Conservation (phyloP, 2,797 vertebrate genomes). For the Iguana delicatissima region DNA sequence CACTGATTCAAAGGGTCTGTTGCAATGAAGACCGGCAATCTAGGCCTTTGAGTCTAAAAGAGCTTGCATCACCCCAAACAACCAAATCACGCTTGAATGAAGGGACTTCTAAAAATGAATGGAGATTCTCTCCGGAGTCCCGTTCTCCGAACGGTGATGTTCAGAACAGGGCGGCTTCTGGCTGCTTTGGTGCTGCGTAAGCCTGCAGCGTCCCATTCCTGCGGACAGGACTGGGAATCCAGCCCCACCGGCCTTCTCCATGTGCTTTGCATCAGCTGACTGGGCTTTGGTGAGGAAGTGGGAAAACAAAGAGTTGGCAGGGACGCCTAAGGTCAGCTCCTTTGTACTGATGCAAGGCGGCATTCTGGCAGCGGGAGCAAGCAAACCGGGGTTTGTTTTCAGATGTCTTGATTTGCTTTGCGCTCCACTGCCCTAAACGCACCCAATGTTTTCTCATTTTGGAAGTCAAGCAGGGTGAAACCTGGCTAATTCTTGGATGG, state of each 20-base stretch:
- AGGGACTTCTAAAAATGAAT: conserved; percentile 20
- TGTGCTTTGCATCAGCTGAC: not conserved
- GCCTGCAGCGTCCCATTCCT: not conserved
- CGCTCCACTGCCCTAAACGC: too few relatives aligned
- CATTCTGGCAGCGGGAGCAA: not conserved
- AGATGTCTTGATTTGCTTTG: not conserved
- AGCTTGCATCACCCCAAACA: too few relatives aligned
- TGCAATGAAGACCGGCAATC: too few relatives aligned
- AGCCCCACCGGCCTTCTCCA: rapidly evolving
- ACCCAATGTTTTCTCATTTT: too few relatives aligned
- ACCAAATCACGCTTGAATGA: not conserved
- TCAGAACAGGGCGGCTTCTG: conserved; percentile 8
- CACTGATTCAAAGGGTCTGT: too few relatives aligned
- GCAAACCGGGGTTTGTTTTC: not conserved
- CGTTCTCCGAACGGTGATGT: not conserved
- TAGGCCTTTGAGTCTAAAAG: not conserved
- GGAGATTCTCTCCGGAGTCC: not conserved
- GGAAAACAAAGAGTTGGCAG: not conserved
- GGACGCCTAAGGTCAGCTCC: not conserved
- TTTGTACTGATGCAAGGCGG: not conserved
- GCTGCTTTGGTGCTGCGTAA: not conserved
- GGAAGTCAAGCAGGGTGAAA: too few relatives aligned
- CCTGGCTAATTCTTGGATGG: too few relatives aligned
- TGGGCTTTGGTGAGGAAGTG: not conserved
- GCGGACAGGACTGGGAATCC: not conserved